These are phyloP conservation scores for human (Homo sapiens) DNA, from an alignment of 2,113 vertebrate species.

Conservation along the genomic window GRCh38 chr12:49398001-49398500, in stretches of 20 bases:
- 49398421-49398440: neutral
- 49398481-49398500: neutral
- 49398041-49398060: too few relatives aligned
- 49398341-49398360: neutral
- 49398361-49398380: neutral
- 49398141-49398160: too few relatives aligned
- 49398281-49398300: neutral
- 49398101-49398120: too few relatives aligned
- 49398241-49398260: conserved; percentile 1
- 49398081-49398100: too few relatives aligned
- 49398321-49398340: neutral
- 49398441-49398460: neutral
- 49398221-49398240: neutral
- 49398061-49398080: too few relatives aligned
- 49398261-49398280: neutral
- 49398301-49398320: neutral
- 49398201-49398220: neutral
- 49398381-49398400: neutral
- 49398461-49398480: conserved; percentile 14
- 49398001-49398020: too few relatives aligned
- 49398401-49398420: neutral
- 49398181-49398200: too few relatives aligned
- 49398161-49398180: too few relatives aligned
- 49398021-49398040: too few relatives aligned
- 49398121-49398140: too few relatives aligned